A percentile compares a stretch with the other conserved stretches of the same genome.
phyloP scores from a whole-genome alignment of 2,113 vertebrate genomes.

The Salvelinus sp. region DNA sequence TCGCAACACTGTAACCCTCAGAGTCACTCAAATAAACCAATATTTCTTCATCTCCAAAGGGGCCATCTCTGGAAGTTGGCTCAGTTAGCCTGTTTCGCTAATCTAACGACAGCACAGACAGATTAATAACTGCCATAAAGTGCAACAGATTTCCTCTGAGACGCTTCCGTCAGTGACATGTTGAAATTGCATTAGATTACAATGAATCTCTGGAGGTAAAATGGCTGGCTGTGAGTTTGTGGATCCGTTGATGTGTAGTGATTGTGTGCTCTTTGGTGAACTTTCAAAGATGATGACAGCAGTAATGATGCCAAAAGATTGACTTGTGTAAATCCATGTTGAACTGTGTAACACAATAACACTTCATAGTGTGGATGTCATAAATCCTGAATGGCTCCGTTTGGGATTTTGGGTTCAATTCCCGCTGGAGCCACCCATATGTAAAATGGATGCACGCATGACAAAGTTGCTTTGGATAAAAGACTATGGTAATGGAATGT shows the following conservation, averaged over 20 bases:
- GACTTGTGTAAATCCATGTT: not conserved
- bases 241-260: conserved; percentile 32
- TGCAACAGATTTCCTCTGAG: conserved; percentile 36
- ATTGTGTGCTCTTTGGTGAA: conserved; percentile 32
- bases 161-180: conserved; percentile 47
- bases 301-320: conserved; percentile 30
- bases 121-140: conserved; percentile 4
- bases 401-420: no score
- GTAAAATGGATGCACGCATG: no score
- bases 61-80: not conserved
- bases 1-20: not conserved
- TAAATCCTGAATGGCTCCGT: no score
- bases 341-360: not conserved
- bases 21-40: not conserved
- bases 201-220: conserved; percentile 45
- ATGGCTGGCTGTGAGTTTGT: conserved; percentile 39
- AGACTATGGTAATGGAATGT: no score
- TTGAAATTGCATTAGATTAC: conserved; percentile 58
- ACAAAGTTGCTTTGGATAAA: no score
- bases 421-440: no score
- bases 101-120: conserved; percentile 26
- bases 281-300: conserved; percentile 31
- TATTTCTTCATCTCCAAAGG: no score
- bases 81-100: not conserved
- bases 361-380: no score